Base-by-base conservation (phyloP, 1,140 invertebrate genomes). In the Oscheius sp. region DNA sequence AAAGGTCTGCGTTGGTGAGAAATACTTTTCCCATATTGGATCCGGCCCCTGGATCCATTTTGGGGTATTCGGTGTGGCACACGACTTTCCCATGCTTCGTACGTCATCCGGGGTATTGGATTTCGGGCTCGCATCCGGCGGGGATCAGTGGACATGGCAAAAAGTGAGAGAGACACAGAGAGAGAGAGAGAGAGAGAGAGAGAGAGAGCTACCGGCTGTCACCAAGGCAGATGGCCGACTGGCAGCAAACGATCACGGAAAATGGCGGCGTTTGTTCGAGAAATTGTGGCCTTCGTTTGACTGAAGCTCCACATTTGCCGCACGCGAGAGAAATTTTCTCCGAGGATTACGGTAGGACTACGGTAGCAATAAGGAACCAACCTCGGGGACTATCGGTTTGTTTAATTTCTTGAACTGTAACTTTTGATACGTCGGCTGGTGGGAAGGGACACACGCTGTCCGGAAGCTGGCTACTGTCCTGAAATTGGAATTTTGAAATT, bases 371-470 rank as follows among this genome's bases (percentile, higher is more conserved):
- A 31, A 58, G 36, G 52, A 20, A 79, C 76, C 73, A 64, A 82
- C 82, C 78, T 78, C 79, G 73, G 28, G 82, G 81, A 34, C 79
- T 70, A 38, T 84, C 82, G 23, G 67, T 77, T 23, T 82, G 68
- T 35, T 79, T 77, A 49, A 83, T 72, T 69, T 83, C 82, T 42
- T 83, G 82, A 2, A 83, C 82, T n/a, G 75, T 82, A 49, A 83
- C 77, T 62, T 79, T 79, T 38, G 74, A 84, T 28, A 83, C 79
- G 65, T 83, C 82, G 23, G 79, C 72, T 31, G 83, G 81, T 2
- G 82, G 82, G 76, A 84, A 83, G 2, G 82, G 82, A 62, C 82
- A 83, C 1, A 84, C 74, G 31, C 83, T 84, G 66, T 82, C 81
- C 18, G 81, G 81, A 67, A 83, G 70, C 23, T 77, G 77, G n/a